phyloP scores from a whole-genome alignment of 2,797 vertebrate species.

The Sebastes minor region DNA sequence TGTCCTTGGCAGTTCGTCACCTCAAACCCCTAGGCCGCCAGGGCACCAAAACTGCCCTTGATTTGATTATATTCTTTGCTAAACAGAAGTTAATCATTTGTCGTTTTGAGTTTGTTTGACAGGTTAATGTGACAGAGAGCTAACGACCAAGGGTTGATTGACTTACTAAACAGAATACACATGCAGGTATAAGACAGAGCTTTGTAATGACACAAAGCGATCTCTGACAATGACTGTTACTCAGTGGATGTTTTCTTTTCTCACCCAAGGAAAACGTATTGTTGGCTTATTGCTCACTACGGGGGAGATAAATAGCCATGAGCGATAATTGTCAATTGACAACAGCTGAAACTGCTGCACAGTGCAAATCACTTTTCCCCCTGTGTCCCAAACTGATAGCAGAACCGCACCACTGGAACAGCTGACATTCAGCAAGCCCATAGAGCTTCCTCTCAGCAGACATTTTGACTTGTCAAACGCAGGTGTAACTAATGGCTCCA shows the following conservation, averaged over 20 bases:
- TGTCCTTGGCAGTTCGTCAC: too few species aligned
- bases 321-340: constrained; percentile 18
- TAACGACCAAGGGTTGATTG: not conserved
- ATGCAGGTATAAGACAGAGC: not conserved
- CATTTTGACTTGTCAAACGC: constrained; percentile 2
- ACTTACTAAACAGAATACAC: not conserved
- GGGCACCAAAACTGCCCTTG: not conserved
- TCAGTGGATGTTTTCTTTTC: not conserved
- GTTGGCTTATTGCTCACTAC: constrained; percentile 1
- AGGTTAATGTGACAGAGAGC: too few species aligned
- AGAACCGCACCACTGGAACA: not conserved
- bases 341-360: not conserved
- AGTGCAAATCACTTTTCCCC: not conserved
- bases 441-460: not conserved
- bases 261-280: not conserved
- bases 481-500: constrained; percentile 2
- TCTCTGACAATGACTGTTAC: not conserved
- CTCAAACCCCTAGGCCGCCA: not conserved
- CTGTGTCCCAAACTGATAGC: not conserved
- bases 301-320: constrained; percentile 11
- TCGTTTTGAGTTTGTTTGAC: not conserved
- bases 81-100: not conserved
- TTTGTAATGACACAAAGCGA: not conserved
- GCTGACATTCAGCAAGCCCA: not conserved
- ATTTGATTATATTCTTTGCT: not conserved